Percentiles rank a stretch among this genome's conserved stretches.
These are phyloP conservation scores for Oligia fasciuncula DNA, from an alignment of 2,888 invertebrate species.

Conservation along the genomic window DNA sequence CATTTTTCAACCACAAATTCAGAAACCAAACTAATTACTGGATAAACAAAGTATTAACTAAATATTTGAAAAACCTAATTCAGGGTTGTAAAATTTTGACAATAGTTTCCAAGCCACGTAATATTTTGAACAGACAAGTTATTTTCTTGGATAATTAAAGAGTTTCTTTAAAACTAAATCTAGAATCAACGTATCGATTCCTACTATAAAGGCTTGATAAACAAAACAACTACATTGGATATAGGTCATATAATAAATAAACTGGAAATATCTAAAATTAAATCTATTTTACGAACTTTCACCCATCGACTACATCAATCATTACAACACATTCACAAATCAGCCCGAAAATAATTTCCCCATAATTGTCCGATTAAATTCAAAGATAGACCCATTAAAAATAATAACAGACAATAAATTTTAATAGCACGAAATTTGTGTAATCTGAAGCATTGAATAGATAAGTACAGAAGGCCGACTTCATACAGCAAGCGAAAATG, in stretches of 20 bases:
- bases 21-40: background rate
- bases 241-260: background rate
- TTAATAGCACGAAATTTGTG: constrained; percentile 41
- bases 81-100: background rate
- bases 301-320: background rate
- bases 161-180: background rate
- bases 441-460: background rate
- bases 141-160: background rate
- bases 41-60: background rate
- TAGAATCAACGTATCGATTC: background rate
- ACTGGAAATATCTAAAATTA: background rate
- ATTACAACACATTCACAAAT: constrained; percentile 5
- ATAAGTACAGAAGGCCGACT: background rate
- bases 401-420: constrained; percentile 53
- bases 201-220: background rate
- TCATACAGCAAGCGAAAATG: background rate
- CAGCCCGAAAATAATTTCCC: constrained; percentile 32
- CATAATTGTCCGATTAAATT: constrained; percentile 42
- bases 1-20: background rate
- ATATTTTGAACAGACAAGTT: background rate
- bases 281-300: constrained; percentile 10
- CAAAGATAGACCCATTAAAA: constrained; percentile 51
- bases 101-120: background rate
- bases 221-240: background rate
- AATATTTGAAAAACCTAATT: background rate